Conservation (phyloP, 92 coral and sea anemone species). For the Siderastrea siderea region DNA sequence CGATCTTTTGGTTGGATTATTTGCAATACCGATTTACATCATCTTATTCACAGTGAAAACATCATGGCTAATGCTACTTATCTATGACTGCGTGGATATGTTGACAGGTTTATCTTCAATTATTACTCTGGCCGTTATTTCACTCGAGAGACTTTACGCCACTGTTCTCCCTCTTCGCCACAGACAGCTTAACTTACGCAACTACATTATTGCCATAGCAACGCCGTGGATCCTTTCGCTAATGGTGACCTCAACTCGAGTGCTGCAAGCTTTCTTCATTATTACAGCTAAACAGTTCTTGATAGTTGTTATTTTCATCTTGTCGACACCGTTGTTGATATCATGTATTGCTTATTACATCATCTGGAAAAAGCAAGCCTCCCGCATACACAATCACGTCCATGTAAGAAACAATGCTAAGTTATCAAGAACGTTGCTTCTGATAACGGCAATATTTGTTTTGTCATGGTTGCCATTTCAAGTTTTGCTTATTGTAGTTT, state of each 20-base stretch:
- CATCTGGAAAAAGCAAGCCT: neutral
- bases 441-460: conserved; percentile 17
- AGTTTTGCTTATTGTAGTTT: neutral
- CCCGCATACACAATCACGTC: neutral
- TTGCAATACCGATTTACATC: conserved; percentile 62
- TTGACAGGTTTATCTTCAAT: conserved; percentile 70
- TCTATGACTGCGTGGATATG: conserved; percentile 47
- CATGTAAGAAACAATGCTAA: neutral
- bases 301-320: neutral
- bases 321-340: conserved; percentile 6
- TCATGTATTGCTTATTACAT: neutral
- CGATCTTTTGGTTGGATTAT: conserved; percentile 70
- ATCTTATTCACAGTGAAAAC: neutral
- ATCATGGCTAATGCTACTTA: no score
- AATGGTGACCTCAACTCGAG: conserved; percentile 6
- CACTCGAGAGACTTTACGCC: conserved; percentile 68
- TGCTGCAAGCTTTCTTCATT: neutral
- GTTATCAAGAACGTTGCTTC: neutral
- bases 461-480: conserved; percentile 30
- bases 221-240: conserved; percentile 57
- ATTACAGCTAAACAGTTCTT: neutral
- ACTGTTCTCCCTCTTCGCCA: conserved; percentile 68
- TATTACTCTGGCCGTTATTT: conserved; percentile 60
- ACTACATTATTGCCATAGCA: conserved; percentile 41
- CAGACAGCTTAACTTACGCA: conserved; percentile 14